Base-by-base conservation (phyloP, 2,113 vertebrate species). In the Eretmodus cyanostictus region DNA sequence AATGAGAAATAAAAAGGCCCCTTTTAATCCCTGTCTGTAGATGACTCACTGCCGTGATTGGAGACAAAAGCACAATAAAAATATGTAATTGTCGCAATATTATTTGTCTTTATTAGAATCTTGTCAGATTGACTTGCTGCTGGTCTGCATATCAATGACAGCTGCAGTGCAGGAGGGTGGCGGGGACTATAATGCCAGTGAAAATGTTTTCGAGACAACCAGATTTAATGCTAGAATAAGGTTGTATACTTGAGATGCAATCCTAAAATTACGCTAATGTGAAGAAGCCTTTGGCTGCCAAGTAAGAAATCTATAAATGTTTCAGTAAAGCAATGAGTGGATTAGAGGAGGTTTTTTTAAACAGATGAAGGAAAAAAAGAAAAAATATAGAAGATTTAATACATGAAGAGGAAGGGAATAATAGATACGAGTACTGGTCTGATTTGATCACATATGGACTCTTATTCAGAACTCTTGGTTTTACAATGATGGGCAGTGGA, bases 71-170 rank as follows among this genome's bases (percentile, higher is more conserved):
- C 92, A 92, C 87, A 91, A 95, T 95, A 88, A 94, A 95, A 95
- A 95, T 89, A 83, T 93, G 94, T 95, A 95, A 95, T 95, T 94
- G 93, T 84, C 57, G 94, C 91, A 88, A 91, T 96, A 95, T 96
- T 96, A 96, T 96, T 96, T 95, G 96, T 96, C 96, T 95, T 96
- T 97, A 96, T 97, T 96, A 96, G 94, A 90, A 95, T 96, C 95
- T 93, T 95, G 95, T 96, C 95, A 96, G 91, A 93, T 91, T 94
- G 95, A 95, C 95, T 71, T 81, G 93, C 90, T 45, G 85, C 91
- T 87, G 94, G 94, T 81, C 89, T 94, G 94, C 94, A 94, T 95
- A 92, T 95, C 93, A 94, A 92, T 93, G 92, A 80, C 91, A 95
- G 91, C 94, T 92, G 94, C 90, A 14, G 73, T 82, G 42, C 57